Percentiles rank a stretch among this genome's conserved stretches.
Evolutionary conservation across 2,797 vertebrate genomes (phyloP).

Genomic region (Danio albolineatus): DNA sequence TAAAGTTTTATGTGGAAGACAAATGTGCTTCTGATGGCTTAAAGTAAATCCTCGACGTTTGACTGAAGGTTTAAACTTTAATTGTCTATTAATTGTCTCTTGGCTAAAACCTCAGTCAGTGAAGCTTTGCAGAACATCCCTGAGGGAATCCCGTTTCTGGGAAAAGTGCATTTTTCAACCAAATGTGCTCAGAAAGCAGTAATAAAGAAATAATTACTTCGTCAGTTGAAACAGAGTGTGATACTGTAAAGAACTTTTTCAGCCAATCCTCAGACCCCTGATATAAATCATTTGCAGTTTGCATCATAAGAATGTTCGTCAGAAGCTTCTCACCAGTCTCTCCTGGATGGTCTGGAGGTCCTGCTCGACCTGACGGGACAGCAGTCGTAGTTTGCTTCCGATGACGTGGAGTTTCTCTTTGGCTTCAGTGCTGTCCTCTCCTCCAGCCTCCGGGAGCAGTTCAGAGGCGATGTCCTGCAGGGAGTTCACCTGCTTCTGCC

Average conservation of each 20-base stretch:
- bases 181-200: background rate
- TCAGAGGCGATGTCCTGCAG: constrained; percentile 84
- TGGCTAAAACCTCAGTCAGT: background rate
- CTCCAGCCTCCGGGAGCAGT: constrained; percentile 78
- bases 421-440: constrained; percentile 80
- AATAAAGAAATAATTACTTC: background rate
- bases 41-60: constrained; percentile 16
- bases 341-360: constrained; percentile 78
- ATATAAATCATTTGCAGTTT: too few relatives aligned
- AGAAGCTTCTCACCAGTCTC: constrained; percentile 78
- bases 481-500: constrained; percentile 76
- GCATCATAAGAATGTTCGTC: background rate
- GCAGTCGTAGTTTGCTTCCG: constrained; percentile 80
- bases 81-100: background rate
- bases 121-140: background rate
- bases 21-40: background rate
- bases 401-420: constrained; percentile 89
- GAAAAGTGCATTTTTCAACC: background rate
- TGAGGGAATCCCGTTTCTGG: background rate
- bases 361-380: constrained; percentile 80
- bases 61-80: background rate
- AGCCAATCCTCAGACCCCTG: too few relatives aligned
- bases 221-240: background rate
- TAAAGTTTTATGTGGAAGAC: background rate
- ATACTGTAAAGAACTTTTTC: background rate